Conservation (phyloP, 2,888 invertebrate genomes). For the Tanytarsus gracilentus region DNA sequence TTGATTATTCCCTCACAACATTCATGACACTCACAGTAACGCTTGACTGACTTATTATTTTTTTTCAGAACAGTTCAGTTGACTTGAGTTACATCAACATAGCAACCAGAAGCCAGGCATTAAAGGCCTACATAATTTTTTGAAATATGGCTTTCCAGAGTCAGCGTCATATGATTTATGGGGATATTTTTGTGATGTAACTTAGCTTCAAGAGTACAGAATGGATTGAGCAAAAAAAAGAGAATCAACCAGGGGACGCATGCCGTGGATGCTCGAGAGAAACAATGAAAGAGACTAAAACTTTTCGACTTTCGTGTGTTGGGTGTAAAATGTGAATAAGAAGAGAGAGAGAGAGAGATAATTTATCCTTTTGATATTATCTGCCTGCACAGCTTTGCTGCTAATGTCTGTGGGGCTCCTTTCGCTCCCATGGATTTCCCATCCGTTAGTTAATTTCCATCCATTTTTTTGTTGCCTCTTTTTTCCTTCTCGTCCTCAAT, state of each 20-base stretch:
- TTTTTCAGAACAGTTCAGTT: too few relatives aligned
- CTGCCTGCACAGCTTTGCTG: background rate
- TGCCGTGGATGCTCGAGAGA: too few relatives aligned
- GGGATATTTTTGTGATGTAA: background rate
- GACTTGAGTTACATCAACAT: too few relatives aligned
- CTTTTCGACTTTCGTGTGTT: too few relatives aligned
- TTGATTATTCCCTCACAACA: background rate
- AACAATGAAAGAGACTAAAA: too few relatives aligned
- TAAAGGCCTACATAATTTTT: constrained; percentile 11
- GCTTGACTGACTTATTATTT: too few relatives aligned
- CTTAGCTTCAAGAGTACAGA: background rate
- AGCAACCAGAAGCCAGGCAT: background rate
- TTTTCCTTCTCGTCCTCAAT: constrained; percentile 1
- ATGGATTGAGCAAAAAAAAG: background rate
- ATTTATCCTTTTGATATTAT: constrained; percentile 23
- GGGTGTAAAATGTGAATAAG: background rate
- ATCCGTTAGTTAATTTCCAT: background rate
- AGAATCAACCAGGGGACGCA: background rate
- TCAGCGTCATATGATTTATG: constrained; percentile 15
- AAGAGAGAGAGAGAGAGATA: constrained; percentile 13
- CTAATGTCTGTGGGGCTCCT: background rate
- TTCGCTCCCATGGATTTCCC: background rate
- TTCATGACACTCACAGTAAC: too few relatives aligned
- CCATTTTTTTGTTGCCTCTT: background rate
- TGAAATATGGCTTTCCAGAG: constrained; percentile 6